phyloP scores from a whole-genome alignment of 2,797 vertebrate genomes.

The Craterocephalus amniculus region DNA sequence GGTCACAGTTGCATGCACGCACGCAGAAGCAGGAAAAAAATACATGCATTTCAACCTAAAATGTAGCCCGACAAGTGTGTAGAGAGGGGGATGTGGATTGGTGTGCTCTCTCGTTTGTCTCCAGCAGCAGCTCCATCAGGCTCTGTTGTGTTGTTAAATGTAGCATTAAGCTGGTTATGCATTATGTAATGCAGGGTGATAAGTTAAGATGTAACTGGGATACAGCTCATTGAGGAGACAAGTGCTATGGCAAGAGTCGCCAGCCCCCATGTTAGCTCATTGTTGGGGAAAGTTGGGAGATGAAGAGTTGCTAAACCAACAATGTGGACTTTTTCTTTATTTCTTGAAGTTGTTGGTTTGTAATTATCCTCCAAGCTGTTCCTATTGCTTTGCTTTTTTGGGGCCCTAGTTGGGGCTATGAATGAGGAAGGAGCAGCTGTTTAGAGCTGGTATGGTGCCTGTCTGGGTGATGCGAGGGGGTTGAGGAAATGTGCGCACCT shows the following conservation, averaged over 20 bases:
- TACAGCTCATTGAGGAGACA: slow-evolving; percentile 34
- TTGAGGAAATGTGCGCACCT: slow-evolving; percentile 47
- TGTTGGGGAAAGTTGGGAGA: not conserved
- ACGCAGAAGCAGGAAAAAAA: slow-evolving; percentile 6
- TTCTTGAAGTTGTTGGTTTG: slow-evolving; percentile 8
- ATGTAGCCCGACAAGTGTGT: slow-evolving; percentile 20
- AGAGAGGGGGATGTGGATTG: not conserved
- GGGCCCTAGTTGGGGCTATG: slow-evolving; percentile 4
- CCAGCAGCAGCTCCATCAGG: slow-evolving; percentile 26
- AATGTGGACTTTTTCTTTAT: not conserved
- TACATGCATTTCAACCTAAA: slow-evolving; percentile 15
- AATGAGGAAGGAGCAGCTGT: slow-evolving; percentile 57
- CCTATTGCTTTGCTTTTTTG: slow-evolving; percentile 21
- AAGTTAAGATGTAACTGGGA: slow-evolving; percentile 26
- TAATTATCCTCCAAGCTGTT: slow-evolving; percentile 16
- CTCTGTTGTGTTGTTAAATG: slow-evolving; percentile 41
- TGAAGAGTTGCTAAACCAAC: no score
- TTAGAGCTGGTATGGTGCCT: slow-evolving; percentile 38
- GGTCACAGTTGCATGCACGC: slow-evolving; percentile 10
- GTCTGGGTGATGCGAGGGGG: slow-evolving; percentile 3
- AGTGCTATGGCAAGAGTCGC: slow-evolving; percentile 39
- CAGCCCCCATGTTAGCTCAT: slow-evolving; percentile 15
- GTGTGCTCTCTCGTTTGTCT: slow-evolving; percentile 29
- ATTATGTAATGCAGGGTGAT: slow-evolving; percentile 51
- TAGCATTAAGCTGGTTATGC: slow-evolving; percentile 46